Conservation (phyloP, 2,113 vertebrate species). For the Thamnophis sirtalis region DNA sequence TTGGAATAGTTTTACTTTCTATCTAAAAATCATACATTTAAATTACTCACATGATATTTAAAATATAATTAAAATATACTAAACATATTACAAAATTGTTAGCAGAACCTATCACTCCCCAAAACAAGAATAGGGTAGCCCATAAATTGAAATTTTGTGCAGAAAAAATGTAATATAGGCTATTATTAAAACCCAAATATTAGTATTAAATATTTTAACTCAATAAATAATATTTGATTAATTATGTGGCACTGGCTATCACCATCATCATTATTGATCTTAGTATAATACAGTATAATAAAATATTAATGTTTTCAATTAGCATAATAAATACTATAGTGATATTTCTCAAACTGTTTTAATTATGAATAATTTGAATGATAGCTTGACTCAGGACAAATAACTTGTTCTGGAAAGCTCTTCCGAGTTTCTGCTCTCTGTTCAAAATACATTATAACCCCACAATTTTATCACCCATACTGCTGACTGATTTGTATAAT, state of each 20-base stretch:
- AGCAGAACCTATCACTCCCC: background rate
- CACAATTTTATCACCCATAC: background rate
- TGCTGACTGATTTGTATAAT: background rate
- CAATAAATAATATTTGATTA: background rate
- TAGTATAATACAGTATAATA: background rate
- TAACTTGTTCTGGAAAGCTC: background rate
- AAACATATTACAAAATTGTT: background rate
- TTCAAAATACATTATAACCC: background rate
- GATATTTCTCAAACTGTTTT: background rate
- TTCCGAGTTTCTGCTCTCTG: background rate
- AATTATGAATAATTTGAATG: background rate
- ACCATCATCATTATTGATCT: background rate
- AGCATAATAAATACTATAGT: background rate
- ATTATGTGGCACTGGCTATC: background rate
- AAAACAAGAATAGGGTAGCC: conserved; percentile 8
- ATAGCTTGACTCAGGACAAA: background rate
- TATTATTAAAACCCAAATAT: conserved; percentile 35
- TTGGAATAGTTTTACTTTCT: conserved; percentile 45
- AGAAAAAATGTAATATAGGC: conserved; percentile 18
- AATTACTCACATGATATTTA: conserved; percentile 37
- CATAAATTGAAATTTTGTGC: conserved; percentile 23
- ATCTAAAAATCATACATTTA: conserved; percentile 37
- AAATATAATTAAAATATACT: conserved; percentile 21
- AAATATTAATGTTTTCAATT: background rate
- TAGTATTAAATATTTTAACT: background rate